Base-by-base conservation (phyloP, 2,888 invertebrate genomes). In the Cheilosia impressa region DNA sequence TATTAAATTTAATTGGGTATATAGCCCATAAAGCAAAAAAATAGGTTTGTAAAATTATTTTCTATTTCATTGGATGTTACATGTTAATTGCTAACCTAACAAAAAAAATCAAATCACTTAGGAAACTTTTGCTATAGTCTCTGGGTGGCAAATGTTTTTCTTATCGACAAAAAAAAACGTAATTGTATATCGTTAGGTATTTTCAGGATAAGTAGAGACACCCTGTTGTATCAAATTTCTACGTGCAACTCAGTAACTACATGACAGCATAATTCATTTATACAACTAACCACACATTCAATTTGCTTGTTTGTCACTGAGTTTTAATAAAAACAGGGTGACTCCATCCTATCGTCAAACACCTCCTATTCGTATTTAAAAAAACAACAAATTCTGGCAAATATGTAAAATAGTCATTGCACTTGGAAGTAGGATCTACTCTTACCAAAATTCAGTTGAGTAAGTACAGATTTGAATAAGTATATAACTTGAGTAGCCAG, bases 61-160 rank as follows among this genome's bases (percentile, higher is more conserved):
- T 31, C 7, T 34, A 60, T 45, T 71, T 60, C 57, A 50, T 60
- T 47, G 58, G 43, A 60, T 24, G 47, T 38, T 31, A 9, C 24
- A 31, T 38, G 17, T 27, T 38, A 34, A 22, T 10, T 31, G 10
- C 22, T 38, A 50, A 34, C n/a, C n/a, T 45, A 45, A 58, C 2
- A 55, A 68, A 43, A 0, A 24, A 66, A 68, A 45, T 31, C n/a
- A 65, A 57, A 60, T 47, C 27, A 24, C 7, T 52, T 4, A 52
- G 43, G 47, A 76, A 47, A 76, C 58, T 76, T 58, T 31, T 52
- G n/a, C 19, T 43, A 9, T 68, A 60, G 76, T 68, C 52, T 76
- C 76, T 68, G 24, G 31, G 52, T 60, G 76, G 76, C 60, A 65
- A 75, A 38, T 34, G 27, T 34, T 2, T n/a, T 60, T 43, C 41